Evolutionary conservation across 2,113 vertebrate species (phyloP).

Genomic region (Casuarius casuarius): DNA sequence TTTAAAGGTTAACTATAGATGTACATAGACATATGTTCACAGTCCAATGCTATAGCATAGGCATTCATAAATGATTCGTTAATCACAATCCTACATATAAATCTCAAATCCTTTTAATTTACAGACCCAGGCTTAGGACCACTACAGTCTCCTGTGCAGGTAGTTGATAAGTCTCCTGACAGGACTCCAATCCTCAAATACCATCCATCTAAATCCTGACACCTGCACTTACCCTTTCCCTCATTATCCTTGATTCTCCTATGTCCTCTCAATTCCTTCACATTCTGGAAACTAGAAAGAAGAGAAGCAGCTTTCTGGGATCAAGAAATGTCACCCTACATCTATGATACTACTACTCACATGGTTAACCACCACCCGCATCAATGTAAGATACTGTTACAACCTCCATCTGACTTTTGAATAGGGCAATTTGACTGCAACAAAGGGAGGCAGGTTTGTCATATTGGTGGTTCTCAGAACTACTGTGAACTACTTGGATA

Average conservation of each 20-base stretch:
- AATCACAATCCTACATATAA: neutral
- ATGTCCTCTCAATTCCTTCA: neutral
- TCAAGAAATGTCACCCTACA: neutral
- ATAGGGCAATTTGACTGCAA: rapidly evolving
- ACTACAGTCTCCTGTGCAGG: neutral
- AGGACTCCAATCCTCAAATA: neutral
- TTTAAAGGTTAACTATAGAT: neutral
- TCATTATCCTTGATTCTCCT: neutral
- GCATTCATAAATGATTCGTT: neutral
- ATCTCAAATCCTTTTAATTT: neutral
- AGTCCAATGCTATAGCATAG: neutral
- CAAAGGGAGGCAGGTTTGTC: too few species aligned
- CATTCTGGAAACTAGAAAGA: neutral
- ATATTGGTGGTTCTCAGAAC: neutral
- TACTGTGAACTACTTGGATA: neutral
- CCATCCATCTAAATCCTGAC: neutral
- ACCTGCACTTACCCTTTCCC: neutral
- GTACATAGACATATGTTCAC: rapidly evolving
- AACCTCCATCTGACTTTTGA: neutral
- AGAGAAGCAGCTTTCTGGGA: neutral
- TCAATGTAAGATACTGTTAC: rapidly evolving
- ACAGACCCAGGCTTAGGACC: neutral
- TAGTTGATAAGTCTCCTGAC: neutral
- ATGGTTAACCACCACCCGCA: neutral
- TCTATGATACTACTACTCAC: too few species aligned